These are phyloP conservation scores for Oreochromis spilurus DNA, from an alignment of 2,113 vertebrate species.

Conservation along the genomic window DNA sequence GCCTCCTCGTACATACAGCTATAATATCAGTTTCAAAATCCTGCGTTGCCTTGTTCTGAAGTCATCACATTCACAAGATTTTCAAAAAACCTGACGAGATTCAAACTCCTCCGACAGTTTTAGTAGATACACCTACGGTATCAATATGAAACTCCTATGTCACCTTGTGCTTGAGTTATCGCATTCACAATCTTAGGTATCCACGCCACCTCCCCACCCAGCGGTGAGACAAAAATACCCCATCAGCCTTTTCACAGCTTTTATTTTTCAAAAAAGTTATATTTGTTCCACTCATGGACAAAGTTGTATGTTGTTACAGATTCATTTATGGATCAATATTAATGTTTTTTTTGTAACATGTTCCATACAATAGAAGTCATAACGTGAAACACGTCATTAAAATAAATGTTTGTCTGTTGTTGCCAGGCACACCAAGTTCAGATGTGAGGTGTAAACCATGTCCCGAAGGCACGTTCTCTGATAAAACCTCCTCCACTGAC, in stretches of 20 bases:
- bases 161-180: not conserved
- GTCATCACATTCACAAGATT: not conserved
- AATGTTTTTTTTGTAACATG: not conserved
- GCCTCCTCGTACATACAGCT: not conserved
- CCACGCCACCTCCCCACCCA: not conserved
- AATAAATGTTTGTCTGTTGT: not conserved
- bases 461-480: slow-evolving; percentile 52
- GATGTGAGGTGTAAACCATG: slow-evolving; percentile 50
- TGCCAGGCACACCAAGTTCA: slow-evolving; percentile 32
- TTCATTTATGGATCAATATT: not conserved
- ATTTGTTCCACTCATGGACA: not conserved
- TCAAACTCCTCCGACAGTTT: not conserved
- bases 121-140: not conserved
- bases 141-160: not conserved
- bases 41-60: not conserved
- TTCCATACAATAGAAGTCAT: not conserved
- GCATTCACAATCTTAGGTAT: not conserved
- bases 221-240: not conserved
- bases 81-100: not conserved
- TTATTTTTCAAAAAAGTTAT: not conserved
- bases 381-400: not conserved
- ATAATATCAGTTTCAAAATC: not conserved
- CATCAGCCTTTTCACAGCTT: not conserved
- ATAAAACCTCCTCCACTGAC: not conserved
- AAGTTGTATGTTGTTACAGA: not conserved